Conservation (phyloP, 2,113 vertebrate genomes). For the Mormoops blainvillei region DNA sequence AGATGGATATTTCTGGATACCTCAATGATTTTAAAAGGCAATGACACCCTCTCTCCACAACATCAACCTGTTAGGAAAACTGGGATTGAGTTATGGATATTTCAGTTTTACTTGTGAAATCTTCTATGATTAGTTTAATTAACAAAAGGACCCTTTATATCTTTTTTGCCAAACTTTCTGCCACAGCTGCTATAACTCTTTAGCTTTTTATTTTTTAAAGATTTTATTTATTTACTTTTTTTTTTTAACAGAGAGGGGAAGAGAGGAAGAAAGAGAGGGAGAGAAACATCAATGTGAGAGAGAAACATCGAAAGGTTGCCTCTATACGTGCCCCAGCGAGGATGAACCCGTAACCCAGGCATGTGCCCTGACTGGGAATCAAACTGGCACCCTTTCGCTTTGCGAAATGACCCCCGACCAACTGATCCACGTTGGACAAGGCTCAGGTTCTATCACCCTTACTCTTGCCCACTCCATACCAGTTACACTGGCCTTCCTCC, state of each 20-base stretch:
- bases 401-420: too few relatives aligned
- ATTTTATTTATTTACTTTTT: too few relatives aligned
- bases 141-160: background rate
- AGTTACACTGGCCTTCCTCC: background rate
- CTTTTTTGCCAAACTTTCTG: background rate
- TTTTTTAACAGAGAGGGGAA: too few relatives aligned
- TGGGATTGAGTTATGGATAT: background rate
- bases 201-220: too few relatives aligned
- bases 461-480: background rate
- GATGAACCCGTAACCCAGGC: too few relatives aligned
- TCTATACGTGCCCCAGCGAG: too few relatives aligned
- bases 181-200: background rate
- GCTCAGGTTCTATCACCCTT: background rate
- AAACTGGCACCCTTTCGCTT: too few relatives aligned
- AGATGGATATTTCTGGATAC: background rate
- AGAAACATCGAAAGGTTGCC: too few relatives aligned
- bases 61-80: background rate
- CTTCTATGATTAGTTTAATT: background rate
- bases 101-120: background rate
- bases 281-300: too few relatives aligned
- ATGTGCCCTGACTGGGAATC: too few relatives aligned
- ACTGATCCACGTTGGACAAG: too few relatives aligned
- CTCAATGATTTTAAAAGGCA: background rate
- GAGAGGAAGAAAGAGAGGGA: too few relatives aligned
- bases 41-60: accelerated